Percentiles rank a stretch among this genome's conserved stretches.
phyloP scores from a whole-genome alignment of 2,888 invertebrate species.

The Pyrochroa serraticornis region DNA sequence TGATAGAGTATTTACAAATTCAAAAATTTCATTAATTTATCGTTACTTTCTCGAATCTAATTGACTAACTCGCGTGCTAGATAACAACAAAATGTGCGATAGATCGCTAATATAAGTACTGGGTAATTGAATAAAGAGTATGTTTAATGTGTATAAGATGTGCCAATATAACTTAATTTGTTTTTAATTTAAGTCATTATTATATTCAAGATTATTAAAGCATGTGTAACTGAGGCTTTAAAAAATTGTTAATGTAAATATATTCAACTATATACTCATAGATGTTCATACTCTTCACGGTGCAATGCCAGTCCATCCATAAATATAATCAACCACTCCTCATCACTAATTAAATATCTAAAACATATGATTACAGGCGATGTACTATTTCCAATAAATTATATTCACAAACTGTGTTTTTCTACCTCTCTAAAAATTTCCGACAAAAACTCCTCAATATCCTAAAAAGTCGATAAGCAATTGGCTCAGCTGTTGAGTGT shows the following conservation, averaged over 20 bases:
- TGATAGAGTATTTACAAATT: too few species aligned
- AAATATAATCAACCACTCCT: conserved; percentile 23
- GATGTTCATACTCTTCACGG: conserved; percentile 26
- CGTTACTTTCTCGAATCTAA: too few species aligned
- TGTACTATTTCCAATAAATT: conserved; percentile 24
- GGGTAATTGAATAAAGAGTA: neutral
- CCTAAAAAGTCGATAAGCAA: conserved; percentile 10
- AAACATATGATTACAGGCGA: conserved; percentile 17
- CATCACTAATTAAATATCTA: conserved; percentile 20
- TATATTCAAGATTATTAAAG: conserved; percentile 3
- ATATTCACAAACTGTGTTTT: conserved; percentile 12
- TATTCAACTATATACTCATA: conserved; percentile 18
- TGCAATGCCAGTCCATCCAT: conserved; percentile 28
- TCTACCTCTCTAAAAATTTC: neutral
- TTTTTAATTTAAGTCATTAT: conserved; percentile 9
- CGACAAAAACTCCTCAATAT: neutral
- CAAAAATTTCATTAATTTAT: too few species aligned
- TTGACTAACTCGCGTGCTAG: neutral
- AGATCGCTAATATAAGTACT: neutral
- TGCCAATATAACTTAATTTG: conserved; percentile 1
- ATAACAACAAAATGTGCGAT: neutral
- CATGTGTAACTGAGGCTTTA: conserved; percentile 19
- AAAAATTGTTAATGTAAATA: conserved; percentile 26
- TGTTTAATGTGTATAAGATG: conserved; percentile 3
- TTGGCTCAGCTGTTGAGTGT: too few species aligned